phyloP scores from a whole-genome alignment of 2,113 vertebrate genomes.

The Balaeniceps rex region DNA sequence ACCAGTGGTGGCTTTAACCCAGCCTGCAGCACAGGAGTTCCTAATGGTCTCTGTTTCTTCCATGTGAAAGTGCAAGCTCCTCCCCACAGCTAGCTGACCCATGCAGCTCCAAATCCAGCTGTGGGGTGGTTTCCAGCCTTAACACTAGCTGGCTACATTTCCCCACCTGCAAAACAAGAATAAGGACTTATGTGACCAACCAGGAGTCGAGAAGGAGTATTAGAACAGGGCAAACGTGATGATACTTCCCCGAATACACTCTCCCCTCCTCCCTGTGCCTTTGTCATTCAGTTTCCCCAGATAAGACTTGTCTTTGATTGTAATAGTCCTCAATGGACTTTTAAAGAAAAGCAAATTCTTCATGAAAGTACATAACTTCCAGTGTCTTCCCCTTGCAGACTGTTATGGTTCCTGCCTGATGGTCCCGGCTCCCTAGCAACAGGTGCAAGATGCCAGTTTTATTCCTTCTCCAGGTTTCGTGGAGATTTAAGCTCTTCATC shows the following conservation, averaged over 20 bases:
- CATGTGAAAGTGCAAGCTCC: not conserved
- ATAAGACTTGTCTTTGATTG: not conserved
- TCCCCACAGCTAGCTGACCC: not conserved
- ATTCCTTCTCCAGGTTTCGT: not conserved
- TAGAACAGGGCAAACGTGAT: not conserved
- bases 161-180: not conserved
- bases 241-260: not conserved
- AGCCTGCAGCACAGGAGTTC: fast-evolving
- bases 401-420: not conserved
- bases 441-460: not conserved
- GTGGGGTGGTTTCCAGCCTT: not conserved
- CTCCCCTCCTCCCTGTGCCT: not conserved
- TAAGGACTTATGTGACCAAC: not conserved
- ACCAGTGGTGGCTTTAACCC: not conserved
- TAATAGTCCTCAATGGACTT: not conserved
- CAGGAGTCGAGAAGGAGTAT: not conserved
- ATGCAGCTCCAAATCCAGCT: not conserved
- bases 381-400: not conserved
- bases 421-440: not conserved
- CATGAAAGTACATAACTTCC: not conserved
- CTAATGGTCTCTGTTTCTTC: not conserved
- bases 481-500: not conserved
- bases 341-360: not conserved
- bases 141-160: not conserved
- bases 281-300: not conserved